phyloP scores from a whole-genome alignment of 2,113 vertebrate genomes.

The Cygnus atratus region DNA sequence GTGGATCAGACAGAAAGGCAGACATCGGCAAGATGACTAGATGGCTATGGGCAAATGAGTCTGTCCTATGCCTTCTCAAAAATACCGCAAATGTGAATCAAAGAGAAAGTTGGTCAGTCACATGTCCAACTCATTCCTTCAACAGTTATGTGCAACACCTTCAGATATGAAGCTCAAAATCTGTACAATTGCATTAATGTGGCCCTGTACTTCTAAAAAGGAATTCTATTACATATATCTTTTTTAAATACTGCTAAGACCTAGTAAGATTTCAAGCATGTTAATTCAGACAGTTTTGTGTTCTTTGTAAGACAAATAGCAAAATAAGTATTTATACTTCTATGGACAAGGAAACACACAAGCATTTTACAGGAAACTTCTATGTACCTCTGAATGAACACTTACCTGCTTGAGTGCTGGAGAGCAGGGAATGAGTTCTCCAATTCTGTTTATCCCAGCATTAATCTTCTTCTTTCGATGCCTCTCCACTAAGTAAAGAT shows the following conservation, averaged over 20 bases:
- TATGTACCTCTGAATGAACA: not conserved
- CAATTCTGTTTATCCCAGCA: slow-evolving; percentile 95
- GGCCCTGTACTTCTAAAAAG: not conserved
- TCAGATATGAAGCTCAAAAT: not conserved
- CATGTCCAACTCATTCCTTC: not conserved
- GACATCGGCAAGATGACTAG: not conserved
- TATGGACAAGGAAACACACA: not conserved
- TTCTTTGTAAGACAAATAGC: not conserved
- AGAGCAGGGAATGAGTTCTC: slow-evolving; percentile 95
- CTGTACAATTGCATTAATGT: not conserved
- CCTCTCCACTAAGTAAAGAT: slow-evolving; percentile 87
- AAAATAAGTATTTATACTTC: not conserved
- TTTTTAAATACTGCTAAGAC: not conserved
- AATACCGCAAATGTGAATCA: fast-evolving
- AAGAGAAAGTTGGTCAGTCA: not conserved
- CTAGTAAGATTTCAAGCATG: not conserved
- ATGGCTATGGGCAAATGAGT: not conserved
- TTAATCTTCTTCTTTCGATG: slow-evolving; percentile 99
- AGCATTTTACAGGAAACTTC: not conserved
- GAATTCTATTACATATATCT: not conserved
- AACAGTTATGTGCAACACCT: not conserved
- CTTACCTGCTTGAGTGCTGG: slow-evolving; percentile 94
- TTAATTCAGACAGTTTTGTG: not conserved
- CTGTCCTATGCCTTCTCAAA: not conserved
- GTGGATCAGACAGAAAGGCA: not conserved